Base-by-base conservation (phyloP, 2,888 invertebrate species). In the Rhodophaea formosa region DNA sequence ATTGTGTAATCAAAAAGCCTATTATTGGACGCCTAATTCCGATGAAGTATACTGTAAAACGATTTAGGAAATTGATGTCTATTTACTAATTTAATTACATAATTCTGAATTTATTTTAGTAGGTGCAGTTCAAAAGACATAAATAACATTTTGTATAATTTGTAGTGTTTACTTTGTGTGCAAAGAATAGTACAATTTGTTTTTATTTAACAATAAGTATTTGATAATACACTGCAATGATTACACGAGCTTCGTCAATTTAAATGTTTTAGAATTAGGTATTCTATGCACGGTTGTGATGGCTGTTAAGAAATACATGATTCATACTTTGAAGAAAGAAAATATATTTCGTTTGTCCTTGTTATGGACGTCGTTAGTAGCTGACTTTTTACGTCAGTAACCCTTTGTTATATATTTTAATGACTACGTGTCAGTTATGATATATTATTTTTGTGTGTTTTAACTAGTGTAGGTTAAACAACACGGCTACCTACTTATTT, bases 121-220 rank as follows among this genome's bases (percentile, higher is more conserved):
- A 15, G 32, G 30, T 49, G 14, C 32, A 32, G 15, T 49, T 32
- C 8, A 46, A 23, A 15, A 44, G 15, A 44, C 8, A 17, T 29
- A 49, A n/a, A 6, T 15, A 17, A 6, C 35, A 17, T 39, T 51
- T 39, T 10, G 7, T 14, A 39, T 16, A 35, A 35, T 16, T 16
- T n/a, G 12, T 39, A 51, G 17, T 12, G 15, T 16, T 35, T 30
- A 45, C 15, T 39, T 47, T 14, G 39, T 35, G 29, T 56, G 29
- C 45, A 56, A 46, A 53, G 23, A 29, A 29, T 43, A 44, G 43
- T 44, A 44, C 51, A 51, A 51, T 53, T 53, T 53, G 43, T 53
- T 53, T 43, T 43, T 53, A 43, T 42, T 14, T 23, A 23, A 12
- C 16, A 7, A 53, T 53, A 53, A 51, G 15, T 16, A 35, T 35